Percentiles rank a stretch among this genome's conserved stretches.
Conservation (phyloP, 2,888 invertebrate species). For the Bruchidius siliquastri region DNA sequence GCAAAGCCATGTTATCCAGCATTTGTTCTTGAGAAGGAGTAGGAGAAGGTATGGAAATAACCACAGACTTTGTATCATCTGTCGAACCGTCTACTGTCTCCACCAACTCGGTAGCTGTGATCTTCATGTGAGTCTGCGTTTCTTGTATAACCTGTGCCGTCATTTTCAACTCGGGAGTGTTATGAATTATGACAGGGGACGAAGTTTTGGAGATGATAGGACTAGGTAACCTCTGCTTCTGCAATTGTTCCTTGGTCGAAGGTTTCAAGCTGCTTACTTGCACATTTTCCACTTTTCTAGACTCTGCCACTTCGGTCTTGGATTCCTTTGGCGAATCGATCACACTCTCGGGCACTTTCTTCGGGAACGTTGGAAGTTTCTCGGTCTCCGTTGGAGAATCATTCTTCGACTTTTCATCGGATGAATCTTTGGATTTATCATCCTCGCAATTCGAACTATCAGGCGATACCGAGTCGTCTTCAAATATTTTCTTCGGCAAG, state of each 20-base stretch:
- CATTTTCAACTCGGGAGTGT: conserved; percentile 45
- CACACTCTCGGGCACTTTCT: conserved; percentile 9
- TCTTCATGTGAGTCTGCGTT: conserved; percentile 37
- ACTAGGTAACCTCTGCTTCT: conserved; percentile 37
- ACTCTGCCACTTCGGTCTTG: conserved; percentile 9
- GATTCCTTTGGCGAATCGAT: conserved; percentile 10
- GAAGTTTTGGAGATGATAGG: conserved; percentile 33
- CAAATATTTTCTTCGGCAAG: conserved; percentile 63
- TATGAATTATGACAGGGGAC: conserved; percentile 38
- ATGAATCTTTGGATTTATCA: conserved; percentile 39
- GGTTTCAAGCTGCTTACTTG: conserved; percentile 34
- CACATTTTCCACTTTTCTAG: conserved; percentile 29
- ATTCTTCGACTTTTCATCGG: conserved; percentile 35
- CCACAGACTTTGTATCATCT: conserved; percentile 60
- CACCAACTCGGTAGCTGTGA: conserved; percentile 48
- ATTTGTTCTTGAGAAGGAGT: conserved; percentile 62
- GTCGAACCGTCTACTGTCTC: conserved; percentile 55
- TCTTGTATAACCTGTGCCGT: conserved; percentile 45
- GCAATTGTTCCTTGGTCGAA: conserved; percentile 45
- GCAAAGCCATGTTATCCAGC: conserved; percentile 59
- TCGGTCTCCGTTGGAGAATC: conserved; percentile 27
- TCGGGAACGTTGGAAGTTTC: conserved; percentile 24
- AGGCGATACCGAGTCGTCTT: conserved; percentile 62
- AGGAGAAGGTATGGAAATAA: conserved; percentile 63
- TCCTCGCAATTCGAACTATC: conserved; percentile 50